These are phyloP conservation scores for Sogatella furcifera DNA, from an alignment of 1,140 invertebrate species.

Conservation along the genomic window DNA sequence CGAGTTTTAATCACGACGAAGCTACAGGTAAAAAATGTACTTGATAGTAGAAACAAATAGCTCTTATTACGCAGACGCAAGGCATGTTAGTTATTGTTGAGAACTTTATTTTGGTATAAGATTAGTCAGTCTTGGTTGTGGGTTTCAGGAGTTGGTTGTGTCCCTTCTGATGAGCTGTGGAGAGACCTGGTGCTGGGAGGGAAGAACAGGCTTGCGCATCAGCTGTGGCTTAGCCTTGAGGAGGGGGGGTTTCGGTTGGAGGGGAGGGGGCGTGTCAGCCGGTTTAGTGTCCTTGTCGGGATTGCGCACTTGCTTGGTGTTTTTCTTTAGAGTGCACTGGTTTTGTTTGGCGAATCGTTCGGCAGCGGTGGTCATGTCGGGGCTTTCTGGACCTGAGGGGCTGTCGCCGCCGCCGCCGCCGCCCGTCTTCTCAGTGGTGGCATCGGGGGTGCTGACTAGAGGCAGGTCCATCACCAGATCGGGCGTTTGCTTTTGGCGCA, in stretches of 20 bases:
- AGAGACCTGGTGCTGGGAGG: conserved; percentile 19
- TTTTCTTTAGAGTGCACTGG: conserved; percentile 73
- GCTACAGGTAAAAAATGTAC: too few species aligned
- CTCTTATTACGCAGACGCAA: too few species aligned
- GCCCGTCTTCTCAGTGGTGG: neutral
- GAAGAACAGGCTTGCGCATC: conserved; percentile 52
- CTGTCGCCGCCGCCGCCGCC: conserved; percentile 15
- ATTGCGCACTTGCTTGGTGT: conserved; percentile 35
- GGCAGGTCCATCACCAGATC: conserved; percentile 85
- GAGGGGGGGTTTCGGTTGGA: conserved; percentile 50
- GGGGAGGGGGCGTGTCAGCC: conserved; percentile 27
- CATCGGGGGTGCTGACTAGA: conserved; percentile 24
- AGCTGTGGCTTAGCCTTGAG: conserved; percentile 62
- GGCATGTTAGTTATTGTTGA: too few species aligned
- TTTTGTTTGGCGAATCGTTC: conserved; percentile 67
- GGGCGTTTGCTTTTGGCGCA: conserved; percentile 59
- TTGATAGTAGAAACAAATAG: too few species aligned
- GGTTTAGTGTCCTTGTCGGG: conserved; percentile 12
- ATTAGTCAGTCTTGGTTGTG: too few species aligned
- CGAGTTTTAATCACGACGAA: too few species aligned
- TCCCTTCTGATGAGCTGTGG: conserved; percentile 13
- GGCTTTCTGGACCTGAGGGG: conserved; percentile 42
- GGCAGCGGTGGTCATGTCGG: conserved; percentile 58
- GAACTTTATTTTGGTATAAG: too few species aligned
- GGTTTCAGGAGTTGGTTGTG: neutral